These are phyloP conservation scores for Notolabrus celidotus DNA, from an alignment of 2,797 vertebrate species.

Conservation along the genomic window DNA sequence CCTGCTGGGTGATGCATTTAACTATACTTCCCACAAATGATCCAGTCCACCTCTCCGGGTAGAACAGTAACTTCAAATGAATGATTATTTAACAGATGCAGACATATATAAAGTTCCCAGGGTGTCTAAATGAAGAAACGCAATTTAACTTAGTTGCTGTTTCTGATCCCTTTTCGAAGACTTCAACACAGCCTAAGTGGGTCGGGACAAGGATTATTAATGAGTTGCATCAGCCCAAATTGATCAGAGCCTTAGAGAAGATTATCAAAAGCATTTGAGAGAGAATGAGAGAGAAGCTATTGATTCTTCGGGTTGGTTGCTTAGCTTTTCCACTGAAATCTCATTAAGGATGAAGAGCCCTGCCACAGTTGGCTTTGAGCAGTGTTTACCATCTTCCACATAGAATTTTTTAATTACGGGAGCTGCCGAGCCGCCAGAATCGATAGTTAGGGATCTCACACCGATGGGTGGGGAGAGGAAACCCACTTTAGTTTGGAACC, in stretches of 20 bases:
- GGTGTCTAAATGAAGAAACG: constrained; percentile 37
- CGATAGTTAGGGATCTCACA: constrained; percentile 73
- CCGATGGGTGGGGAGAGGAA: constrained; percentile 48
- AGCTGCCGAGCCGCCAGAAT: constrained; percentile 74
- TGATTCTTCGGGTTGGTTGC: constrained; percentile 77
- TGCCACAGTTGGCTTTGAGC: constrained; percentile 80
- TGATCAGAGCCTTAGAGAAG: constrained; percentile 79
- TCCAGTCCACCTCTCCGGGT: constrained; percentile 1
- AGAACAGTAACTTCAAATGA: constrained; percentile 35
- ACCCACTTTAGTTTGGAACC: constrained; percentile 49
- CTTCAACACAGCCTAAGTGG: constrained; percentile 61
- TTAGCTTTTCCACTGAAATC: constrained; percentile 81
- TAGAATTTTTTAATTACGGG: constrained; percentile 80
- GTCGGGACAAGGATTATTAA: constrained; percentile 74
- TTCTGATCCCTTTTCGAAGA: constrained; percentile 61
- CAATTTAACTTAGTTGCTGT: constrained; percentile 48
- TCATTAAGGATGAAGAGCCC: constrained; percentile 80
- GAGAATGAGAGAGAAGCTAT: constrained; percentile 73
- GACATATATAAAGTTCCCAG: constrained; percentile 4
- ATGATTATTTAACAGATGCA: constrained; percentile 16
- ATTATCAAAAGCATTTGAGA: constrained; percentile 83
- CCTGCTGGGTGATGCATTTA: constrained; percentile 40
- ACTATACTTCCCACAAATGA: constrained; percentile 16
- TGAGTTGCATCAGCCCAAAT: constrained; percentile 78
- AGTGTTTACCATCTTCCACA: constrained; percentile 80